Conservation (phyloP, 2,797 vertebrate species). For the Falco biarmicus region DNA sequence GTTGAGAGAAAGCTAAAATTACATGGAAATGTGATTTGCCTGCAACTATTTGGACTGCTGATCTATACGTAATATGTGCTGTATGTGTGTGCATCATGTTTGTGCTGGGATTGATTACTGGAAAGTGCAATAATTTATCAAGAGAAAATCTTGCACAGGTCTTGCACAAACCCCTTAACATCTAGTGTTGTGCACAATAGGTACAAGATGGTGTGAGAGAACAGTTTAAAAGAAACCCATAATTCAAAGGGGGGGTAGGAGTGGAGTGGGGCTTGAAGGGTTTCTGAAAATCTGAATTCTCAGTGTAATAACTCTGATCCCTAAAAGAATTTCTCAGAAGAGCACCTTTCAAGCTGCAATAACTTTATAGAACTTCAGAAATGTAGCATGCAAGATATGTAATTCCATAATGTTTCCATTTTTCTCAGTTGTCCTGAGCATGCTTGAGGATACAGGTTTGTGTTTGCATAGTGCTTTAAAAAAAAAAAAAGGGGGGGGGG, state of each 20-base stretch:
- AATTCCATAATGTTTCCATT: not conserved
- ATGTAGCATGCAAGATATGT: not conserved
- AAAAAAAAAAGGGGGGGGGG: too few relatives aligned
- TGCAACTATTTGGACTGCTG: not conserved
- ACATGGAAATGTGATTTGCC: not conserved
- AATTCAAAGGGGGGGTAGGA: rapidly evolving
- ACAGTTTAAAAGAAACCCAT: too few relatives aligned
- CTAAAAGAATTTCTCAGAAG: not conserved
- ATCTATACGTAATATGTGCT: not conserved
- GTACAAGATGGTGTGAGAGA: too few relatives aligned
- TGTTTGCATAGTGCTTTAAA: too few relatives aligned
- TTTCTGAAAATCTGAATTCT: not conserved
- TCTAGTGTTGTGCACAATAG: too few relatives aligned
- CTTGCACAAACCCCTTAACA: too few relatives aligned
- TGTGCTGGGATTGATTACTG: too few relatives aligned
- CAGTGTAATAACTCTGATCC: not conserved
- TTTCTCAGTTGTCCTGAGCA: not conserved
- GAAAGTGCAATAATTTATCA: too few relatives aligned
- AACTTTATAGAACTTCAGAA: not conserved
- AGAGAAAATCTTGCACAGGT: too few relatives aligned
- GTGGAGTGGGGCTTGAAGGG: too few relatives aligned
- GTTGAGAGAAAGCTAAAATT: not conserved
- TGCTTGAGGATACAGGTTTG: not conserved
- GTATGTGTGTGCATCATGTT: not conserved
- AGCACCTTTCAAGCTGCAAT: not conserved